Conservation (phyloP, 2,797 vertebrate genomes). For the Peromyscus aztecus region DNA sequence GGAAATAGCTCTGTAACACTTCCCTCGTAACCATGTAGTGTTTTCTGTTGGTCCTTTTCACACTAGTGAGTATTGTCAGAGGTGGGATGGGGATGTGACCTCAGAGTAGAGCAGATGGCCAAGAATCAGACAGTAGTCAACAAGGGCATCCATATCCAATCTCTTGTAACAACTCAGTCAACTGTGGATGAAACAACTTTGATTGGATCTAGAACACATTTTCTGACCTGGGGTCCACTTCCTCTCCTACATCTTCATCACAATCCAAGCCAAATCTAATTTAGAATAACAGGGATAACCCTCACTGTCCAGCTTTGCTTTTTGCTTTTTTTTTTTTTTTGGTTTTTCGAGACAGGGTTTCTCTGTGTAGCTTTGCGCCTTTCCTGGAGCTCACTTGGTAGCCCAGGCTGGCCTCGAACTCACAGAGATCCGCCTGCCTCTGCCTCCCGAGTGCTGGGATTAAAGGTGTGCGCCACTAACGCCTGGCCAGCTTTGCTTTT, state of each 20-base stretch:
- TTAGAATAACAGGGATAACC: background rate
- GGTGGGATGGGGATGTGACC: background rate
- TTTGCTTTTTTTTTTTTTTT: too few relatives aligned
- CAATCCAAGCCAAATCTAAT: background rate
- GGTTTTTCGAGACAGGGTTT: too few relatives aligned
- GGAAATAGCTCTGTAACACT: background rate
- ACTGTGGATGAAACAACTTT: background rate
- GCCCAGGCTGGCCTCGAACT: too few relatives aligned
- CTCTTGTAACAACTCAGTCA: background rate
- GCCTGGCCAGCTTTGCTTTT: too few relatives aligned
- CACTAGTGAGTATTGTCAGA: conserved; percentile 25
- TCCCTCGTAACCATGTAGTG: conserved; percentile 30
- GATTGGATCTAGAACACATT: background rate
- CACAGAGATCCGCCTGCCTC: too few relatives aligned
- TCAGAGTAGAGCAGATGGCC: background rate
- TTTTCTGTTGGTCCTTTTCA: conserved; percentile 49
- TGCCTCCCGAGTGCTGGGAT: too few relatives aligned
- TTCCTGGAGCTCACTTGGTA: too few relatives aligned
- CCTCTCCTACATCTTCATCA: background rate
- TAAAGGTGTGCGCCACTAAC: too few relatives aligned
- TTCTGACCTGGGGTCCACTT: background rate
- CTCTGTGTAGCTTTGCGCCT: too few relatives aligned
- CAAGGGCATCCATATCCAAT: background rate
- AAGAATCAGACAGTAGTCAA: background rate
- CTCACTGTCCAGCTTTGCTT: background rate